phyloP scores from a whole-genome alignment of 37 sponge, comb jelly and placozoan species.

The Diacarnus erythraeanus region DNA sequence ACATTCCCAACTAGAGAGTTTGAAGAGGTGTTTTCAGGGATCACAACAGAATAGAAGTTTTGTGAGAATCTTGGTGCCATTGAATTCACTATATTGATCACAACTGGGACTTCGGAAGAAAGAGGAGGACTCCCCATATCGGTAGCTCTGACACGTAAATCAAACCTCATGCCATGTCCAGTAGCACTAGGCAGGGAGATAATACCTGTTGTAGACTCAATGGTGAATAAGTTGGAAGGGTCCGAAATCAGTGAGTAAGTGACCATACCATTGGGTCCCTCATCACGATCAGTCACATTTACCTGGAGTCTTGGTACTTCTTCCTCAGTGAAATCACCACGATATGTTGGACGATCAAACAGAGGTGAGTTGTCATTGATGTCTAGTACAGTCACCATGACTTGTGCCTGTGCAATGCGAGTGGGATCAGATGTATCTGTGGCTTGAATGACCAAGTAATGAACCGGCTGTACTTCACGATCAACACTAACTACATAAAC shows the following conservation, averaged over 20 bases:
- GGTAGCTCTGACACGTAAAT: conserved; percentile 30
- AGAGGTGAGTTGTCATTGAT: conserved; percentile 69
- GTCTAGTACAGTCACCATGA: conserved; percentile 38
- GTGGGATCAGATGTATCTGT: conserved; percentile 14
- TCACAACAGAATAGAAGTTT: conserved; percentile 29
- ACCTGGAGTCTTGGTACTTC: conserved; percentile 2
- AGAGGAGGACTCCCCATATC: conserved; percentile 58
- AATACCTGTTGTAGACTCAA: conserved; percentile 48
- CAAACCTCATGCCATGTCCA: conserved; percentile 15
- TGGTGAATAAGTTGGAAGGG: conserved; percentile 35
- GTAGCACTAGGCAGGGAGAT: conserved; percentile 7
- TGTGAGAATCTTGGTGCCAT: conserved; percentile 59
- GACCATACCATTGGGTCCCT: conserved; percentile 21
- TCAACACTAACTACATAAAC: conserved; percentile 26
- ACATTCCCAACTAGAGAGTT: conserved; percentile 44
- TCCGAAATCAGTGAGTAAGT: conserved; percentile 32
- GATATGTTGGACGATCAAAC: conserved; percentile 6
- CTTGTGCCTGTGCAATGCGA: conserved; percentile 36
- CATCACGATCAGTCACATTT: conserved; percentile 49
- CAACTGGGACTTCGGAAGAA: conserved; percentile 12
- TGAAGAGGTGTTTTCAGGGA: conserved; percentile 23
- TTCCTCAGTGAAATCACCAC: neutral
- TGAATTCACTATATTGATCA: conserved; percentile 53
- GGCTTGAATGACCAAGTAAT: conserved; percentile 51
- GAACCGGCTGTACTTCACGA: conserved; percentile 28